Percentiles rank a stretch among this genome's conserved stretches.
These are phyloP conservation scores for Luperina testacea DNA, from an alignment of 2,888 invertebrate genomes.

Conservation along the genomic window DNA sequence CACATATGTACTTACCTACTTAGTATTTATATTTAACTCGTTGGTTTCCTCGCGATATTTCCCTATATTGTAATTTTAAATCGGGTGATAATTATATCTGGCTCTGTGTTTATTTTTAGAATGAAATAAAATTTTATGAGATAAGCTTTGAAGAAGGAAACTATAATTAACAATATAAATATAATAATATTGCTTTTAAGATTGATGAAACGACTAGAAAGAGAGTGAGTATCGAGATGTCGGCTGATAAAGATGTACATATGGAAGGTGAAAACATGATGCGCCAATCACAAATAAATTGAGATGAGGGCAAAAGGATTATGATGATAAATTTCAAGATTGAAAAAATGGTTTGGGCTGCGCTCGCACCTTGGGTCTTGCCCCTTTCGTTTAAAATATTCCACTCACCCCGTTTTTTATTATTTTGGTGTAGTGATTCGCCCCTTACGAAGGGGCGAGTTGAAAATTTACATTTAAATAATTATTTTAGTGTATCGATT, in stretches of 20 bases:
- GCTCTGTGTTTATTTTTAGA: constrained; percentile 38
- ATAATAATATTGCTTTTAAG: neutral
- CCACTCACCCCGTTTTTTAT: too few species aligned
- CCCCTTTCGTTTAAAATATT: too few species aligned
- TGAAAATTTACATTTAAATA: too few species aligned
- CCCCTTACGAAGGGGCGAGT: too few species aligned
- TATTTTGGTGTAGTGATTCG: too few species aligned
- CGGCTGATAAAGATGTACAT: neutral
- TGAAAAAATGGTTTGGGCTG: too few species aligned
- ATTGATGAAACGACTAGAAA: neutral
- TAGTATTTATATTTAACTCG: constrained; percentile 49
- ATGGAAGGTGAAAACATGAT: neutral
- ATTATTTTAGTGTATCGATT: too few species aligned
- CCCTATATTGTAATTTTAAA: constrained; percentile 43
- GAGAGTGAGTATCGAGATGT: neutral
- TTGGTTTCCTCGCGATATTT: constrained; percentile 52
- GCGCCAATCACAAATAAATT: neutral
- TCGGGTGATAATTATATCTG: constrained; percentile 31
- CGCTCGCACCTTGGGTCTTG: too few species aligned
- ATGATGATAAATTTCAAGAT: neutral
- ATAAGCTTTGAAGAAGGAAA: constrained; percentile 32
- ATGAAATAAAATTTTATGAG: constrained; percentile 6
- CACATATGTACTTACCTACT: constrained; percentile 23
- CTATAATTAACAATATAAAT: neutral
- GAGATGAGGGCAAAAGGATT: neutral